Conservation (phyloP, 1,140 invertebrate genomes). For the Octopus sinensis region DNA sequence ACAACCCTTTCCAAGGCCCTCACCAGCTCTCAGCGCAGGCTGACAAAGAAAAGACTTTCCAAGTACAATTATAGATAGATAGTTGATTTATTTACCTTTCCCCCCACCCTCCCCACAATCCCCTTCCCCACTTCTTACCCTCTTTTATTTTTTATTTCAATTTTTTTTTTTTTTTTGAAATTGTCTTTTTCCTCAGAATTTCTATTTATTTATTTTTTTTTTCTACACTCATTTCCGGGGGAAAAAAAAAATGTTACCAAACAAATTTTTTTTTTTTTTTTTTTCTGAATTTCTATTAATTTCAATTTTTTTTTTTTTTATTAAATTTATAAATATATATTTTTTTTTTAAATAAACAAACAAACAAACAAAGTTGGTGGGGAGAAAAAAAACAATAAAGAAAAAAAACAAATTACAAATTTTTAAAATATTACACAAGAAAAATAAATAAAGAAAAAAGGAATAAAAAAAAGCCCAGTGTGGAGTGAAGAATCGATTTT, state of each 20-base stretch:
- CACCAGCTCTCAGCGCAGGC: constrained; percentile 46
- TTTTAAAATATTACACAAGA: neutral
- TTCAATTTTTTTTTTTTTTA: no score
- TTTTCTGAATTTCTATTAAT: no score
- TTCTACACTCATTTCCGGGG: neutral
- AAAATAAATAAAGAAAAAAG: neutral
- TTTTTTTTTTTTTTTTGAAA: neutral
- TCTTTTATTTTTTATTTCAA: neutral
- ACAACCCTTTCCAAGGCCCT: constrained; percentile 44
- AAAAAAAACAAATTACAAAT: neutral
- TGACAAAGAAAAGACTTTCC: constrained; percentile 62
- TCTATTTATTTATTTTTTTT: neutral
- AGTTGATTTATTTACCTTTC: neutral
- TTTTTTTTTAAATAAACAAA: no score
- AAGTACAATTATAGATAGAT: constrained; percentile 61
- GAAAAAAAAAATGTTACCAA: no score
- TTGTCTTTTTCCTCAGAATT: neutral
- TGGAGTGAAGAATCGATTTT: no score
- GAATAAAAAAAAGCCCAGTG: no score
- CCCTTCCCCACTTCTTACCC: neutral
- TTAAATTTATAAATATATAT: no score
- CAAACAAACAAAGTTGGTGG: neutral
- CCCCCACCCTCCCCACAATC: neutral
- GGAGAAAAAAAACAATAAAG: neutral
- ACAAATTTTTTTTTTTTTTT: no score